Conservation (phyloP, 2,888 invertebrate species). For the Dexiosoma caninum region DNA sequence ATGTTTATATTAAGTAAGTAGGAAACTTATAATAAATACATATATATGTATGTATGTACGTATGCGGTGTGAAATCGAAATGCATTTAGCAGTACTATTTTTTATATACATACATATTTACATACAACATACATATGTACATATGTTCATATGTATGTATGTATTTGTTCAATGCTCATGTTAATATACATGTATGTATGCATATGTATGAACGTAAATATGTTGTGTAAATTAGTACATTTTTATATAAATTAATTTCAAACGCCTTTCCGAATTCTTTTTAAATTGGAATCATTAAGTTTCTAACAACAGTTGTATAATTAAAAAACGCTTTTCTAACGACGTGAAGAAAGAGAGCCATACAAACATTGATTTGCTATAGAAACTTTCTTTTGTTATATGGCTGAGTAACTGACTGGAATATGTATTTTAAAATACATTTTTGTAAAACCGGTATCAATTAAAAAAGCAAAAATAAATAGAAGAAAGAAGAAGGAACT, state of each 20-base stretch:
- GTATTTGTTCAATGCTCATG: background rate
- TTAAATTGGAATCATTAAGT: conserved; percentile 21
- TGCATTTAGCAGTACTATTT: too few species aligned
- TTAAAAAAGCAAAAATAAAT: background rate
- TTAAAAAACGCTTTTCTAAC: background rate
- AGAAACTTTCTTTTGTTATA: conserved; percentile 48
- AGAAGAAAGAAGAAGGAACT: conserved; percentile 39
- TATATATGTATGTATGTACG: background rate
- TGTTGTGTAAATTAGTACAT: background rate
- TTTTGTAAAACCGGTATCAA: conserved; percentile 42
- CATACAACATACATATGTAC: too few species aligned
- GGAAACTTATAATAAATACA: background rate
- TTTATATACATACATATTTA: too few species aligned
- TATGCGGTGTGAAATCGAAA: too few species aligned
- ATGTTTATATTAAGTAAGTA: conserved; percentile 84
- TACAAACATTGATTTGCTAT: background rate
- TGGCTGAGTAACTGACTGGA: conserved; percentile 12
- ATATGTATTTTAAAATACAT: background rate
- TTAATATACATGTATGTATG: background rate
- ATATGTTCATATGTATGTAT: background rate
- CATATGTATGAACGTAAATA: background rate
- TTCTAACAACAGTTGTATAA: background rate
- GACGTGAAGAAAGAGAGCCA: background rate
- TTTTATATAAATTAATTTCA: background rate
- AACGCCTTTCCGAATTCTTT: background rate